phyloP scores from a whole-genome alignment of 1,140 invertebrate genomes.

The Cyclargus thomasi region DNA sequence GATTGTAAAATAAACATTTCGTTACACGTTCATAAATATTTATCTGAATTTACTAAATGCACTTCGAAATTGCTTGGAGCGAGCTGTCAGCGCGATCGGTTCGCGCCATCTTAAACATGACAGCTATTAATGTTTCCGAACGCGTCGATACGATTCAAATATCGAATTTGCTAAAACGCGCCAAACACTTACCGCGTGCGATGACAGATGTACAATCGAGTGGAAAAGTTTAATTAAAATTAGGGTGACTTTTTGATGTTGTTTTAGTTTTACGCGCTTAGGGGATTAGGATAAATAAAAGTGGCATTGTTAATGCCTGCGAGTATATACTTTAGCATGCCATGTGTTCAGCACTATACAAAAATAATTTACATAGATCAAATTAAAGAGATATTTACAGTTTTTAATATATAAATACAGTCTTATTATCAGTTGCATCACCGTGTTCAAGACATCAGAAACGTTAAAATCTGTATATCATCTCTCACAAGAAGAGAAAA shows the following conservation, averaged over 20 bases:
- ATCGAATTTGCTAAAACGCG: conserved; percentile 56
- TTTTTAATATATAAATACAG: no score
- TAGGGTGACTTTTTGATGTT: background rate
- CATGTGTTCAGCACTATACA: no score
- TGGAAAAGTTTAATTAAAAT: conserved; percentile 28
- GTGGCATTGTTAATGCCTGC: background rate
- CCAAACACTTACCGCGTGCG: conserved; percentile 47
- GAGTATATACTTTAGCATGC: no score
- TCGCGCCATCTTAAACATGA: conserved; percentile 54
- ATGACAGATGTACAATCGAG: conserved; percentile 49
- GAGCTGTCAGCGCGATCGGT: conserved; percentile 58
- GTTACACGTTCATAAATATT: conserved; percentile 59
- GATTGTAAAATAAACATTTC: conserved; percentile 42
- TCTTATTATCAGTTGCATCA: no score
- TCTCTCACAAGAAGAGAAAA: no score
- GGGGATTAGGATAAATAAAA: background rate
- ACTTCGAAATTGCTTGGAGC: conserved; percentile 58
- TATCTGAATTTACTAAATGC: conserved; percentile 68
- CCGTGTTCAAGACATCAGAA: no score
- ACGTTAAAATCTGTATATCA: no score
- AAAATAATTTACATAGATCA: no score
- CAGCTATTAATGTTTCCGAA: conserved; percentile 58
- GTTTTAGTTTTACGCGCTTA: background rate
- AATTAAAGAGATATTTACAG: no score
- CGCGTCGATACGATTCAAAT: conserved; percentile 40